Evolutionary conservation across 2,797 vertebrate genomes (phyloP), one percentile per base, ranked within the genome.

Genomic region (Heteromormyrus szaboi): DNA sequence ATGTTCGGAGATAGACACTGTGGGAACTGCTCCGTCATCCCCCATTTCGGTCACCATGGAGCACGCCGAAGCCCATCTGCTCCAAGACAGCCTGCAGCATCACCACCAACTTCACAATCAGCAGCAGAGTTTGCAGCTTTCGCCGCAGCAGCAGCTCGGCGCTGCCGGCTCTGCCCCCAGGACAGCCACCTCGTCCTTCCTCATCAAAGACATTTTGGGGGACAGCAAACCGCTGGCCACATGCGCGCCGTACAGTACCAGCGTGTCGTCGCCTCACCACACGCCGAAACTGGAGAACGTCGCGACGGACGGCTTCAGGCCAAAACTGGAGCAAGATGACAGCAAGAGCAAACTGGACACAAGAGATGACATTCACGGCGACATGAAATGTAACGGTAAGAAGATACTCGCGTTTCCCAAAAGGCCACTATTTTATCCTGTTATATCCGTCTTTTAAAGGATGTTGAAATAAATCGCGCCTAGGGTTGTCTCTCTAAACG

Each of bases 161-260:
- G 97, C 97, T 91, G 97, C 96, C 92, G 96, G 96, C 92, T 96
- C 97, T 91, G 98, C 97, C 95, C 94, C 96, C 83, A 96, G 98
- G 97, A 98, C 97, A 96, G 97, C 97, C 95, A 99, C 98, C 90
- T 99, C 98, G 90, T 99, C 98, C 37, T 99, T 99, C 93, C 90
- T 99, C 93, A 99, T 99, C 95, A 99, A 98, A 95, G 98, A 99
- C 98, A 99, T 99, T 96, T 93, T 99, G 94, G 98, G 98, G 85
- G 98, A 99, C 96, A 97, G 98, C 93, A 99, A 99, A 95, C 98
- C 98, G 33, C 96, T 99, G 94, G 98, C 98, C 90, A 97, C 98
- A 29, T 99, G 98, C 91, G 98, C 98, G 87, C 98, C 98, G 93
- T 99, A 99, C 96, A 99, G 98, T 94, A 99, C 98, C 94, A 98